These are phyloP conservation scores for Lutraria lutraria DNA, from an alignment of 2,888 invertebrate species.

Conservation along the genomic window DNA sequence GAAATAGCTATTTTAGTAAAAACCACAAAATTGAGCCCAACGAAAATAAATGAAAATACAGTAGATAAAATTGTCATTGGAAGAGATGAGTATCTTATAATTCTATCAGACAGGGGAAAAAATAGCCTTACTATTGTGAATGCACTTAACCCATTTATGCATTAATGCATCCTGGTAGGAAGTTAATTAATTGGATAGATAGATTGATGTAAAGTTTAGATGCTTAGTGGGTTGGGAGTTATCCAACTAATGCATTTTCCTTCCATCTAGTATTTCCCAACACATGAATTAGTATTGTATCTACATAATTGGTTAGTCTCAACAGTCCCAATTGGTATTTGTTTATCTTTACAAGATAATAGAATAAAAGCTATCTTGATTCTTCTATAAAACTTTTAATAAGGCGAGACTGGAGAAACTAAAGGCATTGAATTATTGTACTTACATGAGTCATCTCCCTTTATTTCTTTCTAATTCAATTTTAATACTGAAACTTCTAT, in stretches of 20 bases:
- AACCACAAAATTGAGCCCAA: too few species aligned
- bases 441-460: too few species aligned
- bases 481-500: too few species aligned
- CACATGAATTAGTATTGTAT: slow-evolving; percentile 17
- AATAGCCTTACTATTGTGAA: neutral
- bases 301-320: slow-evolving; percentile 17
- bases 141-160: slow-evolving; percentile 24
- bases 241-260: slow-evolving; percentile 9
- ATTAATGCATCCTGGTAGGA: slow-evolving; percentile 1
- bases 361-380: neutral
- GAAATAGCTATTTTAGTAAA: too few species aligned
- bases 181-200: slow-evolving; percentile 19
- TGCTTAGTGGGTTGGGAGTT: slow-evolving; percentile 10
- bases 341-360: slow-evolving; percentile 6
- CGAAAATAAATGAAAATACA: too few species aligned
- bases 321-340: neutral
- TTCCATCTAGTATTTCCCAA: slow-evolving; percentile 12
- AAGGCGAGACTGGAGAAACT: too few species aligned
- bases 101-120: neutral
- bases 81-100: neutral
- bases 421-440: too few species aligned
- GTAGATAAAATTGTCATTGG: neutral
- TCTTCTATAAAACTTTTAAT: neutral
- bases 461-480: too few species aligned
- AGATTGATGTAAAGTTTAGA: slow-evolving; percentile 22